A percentile compares a stretch with the other conserved stretches of the same genome.
phyloP scores from a whole-genome alignment of 2,888 invertebrate species.

The Pandemis cinnamomeana region DNA sequence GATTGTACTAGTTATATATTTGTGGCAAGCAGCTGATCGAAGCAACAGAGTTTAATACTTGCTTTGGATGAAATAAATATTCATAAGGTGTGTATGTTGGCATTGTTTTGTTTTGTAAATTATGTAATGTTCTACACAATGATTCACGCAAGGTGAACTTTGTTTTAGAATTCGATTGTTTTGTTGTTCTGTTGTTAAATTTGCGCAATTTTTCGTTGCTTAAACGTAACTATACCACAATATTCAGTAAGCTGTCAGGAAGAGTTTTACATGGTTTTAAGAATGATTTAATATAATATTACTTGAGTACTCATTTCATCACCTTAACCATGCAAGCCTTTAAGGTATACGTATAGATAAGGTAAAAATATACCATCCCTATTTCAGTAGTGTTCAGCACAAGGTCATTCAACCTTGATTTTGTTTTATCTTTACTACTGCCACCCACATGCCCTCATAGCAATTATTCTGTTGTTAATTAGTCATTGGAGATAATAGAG shows the following conservation, averaged over 20 bases:
- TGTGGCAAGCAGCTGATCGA: slow-evolving; percentile 67
- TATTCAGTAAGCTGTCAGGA: not conserved
- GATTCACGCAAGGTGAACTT: slow-evolving; percentile 33
- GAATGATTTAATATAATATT: too few species aligned
- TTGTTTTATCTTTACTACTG: slow-evolving; percentile 21
- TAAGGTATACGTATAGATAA: not conserved
- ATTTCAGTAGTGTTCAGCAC: slow-evolving; percentile 11
- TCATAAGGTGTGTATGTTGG: slow-evolving; percentile 47
- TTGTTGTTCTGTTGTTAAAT: slow-evolving; percentile 18
- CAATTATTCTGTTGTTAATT: not conserved
- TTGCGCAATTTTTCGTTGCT: slow-evolving; percentile 16
- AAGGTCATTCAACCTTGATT: slow-evolving; percentile 21
- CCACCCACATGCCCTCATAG: not conserved
- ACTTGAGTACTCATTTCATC: not conserved
- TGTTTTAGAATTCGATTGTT: slow-evolving; percentile 31
- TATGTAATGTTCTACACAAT: slow-evolving; percentile 55
- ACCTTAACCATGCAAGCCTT: not conserved
- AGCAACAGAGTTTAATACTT: slow-evolving; percentile 54
- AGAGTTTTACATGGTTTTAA: not conserved
- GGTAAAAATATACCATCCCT: not conserved
- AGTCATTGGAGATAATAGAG: not conserved
- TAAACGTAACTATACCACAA: not conserved
- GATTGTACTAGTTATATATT: slow-evolving; percentile 46
- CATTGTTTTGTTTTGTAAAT: slow-evolving; percentile 57
- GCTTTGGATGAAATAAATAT: slow-evolving; percentile 46